These are phyloP conservation scores for Spatula versicolor DNA, from an alignment of 2,797 vertebrate genomes.

Conservation along the genomic window DNA sequence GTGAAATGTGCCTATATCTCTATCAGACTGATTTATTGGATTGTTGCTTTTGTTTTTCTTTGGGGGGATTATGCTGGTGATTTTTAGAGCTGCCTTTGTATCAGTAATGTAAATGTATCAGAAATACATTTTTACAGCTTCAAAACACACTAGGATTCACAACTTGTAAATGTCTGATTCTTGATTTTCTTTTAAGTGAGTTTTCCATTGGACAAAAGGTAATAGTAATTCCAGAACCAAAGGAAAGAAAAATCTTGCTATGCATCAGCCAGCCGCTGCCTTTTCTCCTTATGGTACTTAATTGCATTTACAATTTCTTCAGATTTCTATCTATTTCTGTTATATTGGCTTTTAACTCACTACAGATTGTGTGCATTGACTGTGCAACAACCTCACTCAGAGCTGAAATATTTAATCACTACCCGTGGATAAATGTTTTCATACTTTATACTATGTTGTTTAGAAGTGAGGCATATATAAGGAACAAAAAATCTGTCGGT, in stretches of 20 bases:
- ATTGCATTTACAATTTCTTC: constrained; percentile 64
- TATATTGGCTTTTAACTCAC: constrained; percentile 67
- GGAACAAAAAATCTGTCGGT: constrained; percentile 86
- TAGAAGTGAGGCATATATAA: constrained; percentile 82
- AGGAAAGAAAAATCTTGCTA: constrained; percentile 11
- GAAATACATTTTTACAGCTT: constrained; percentile 11
- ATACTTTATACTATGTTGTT: constrained; percentile 68
- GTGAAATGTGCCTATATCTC: neutral
- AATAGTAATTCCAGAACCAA: constrained; percentile 17
- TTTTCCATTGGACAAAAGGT: neutral
- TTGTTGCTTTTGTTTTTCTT: constrained; percentile 44
- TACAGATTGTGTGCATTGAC: constrained; percentile 53
- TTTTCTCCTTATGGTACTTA: constrained; percentile 55
- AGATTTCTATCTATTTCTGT: constrained; percentile 70
- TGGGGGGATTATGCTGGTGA: neutral
- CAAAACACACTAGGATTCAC: constrained; percentile 13
- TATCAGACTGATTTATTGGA: constrained; percentile 15
- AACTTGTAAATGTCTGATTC: constrained; percentile 41
- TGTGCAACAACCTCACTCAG: constrained; percentile 53
- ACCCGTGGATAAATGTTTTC: constrained; percentile 67
- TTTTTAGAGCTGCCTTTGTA: neutral
- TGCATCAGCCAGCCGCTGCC: constrained; percentile 34
- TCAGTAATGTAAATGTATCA: neutral
- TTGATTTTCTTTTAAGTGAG: constrained; percentile 46
- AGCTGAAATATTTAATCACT: constrained; percentile 71